These are phyloP conservation scores for Drosophila seclusa DNA, from an alignment of 2,888 invertebrate genomes.

Conservation along the genomic window DNA sequence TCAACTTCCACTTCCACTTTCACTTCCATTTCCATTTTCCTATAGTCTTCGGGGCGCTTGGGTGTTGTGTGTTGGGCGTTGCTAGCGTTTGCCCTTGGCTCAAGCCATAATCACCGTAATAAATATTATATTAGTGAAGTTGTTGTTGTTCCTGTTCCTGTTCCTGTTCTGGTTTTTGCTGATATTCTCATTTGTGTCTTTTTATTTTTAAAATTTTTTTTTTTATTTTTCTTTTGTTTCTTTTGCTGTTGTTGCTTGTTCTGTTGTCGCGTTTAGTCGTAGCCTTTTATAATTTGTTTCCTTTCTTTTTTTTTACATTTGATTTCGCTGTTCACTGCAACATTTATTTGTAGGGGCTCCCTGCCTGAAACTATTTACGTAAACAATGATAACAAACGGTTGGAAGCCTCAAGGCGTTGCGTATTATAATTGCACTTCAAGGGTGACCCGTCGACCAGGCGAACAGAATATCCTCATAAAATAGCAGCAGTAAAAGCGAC, in stretches of 20 bases:
- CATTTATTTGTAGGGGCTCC: conserved; percentile 26
- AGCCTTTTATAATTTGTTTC: conserved; percentile 23
- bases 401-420: conserved; percentile 40
- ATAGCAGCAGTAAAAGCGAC: conserved; percentile 55
- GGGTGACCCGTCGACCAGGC: conserved; percentile 26
- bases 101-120: conserved; percentile 70
- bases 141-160: conserved; percentile 36
- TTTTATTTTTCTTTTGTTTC: background rate
- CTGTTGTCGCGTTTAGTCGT: conserved; percentile 4
- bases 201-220: conserved; percentile 11
- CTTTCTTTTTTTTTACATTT: conserved; percentile 45
- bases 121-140: conserved; percentile 68
- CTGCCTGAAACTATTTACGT: conserved; percentile 49
- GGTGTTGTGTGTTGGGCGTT: conserved; percentile 21
- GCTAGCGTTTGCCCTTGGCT: conserved; percentile 48
- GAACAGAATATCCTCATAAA: conserved; percentile 30
- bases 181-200: conserved; percentile 29
- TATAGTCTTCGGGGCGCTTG: conserved; percentile 25
- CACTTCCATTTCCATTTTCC: conserved; percentile 40
- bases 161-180: conserved; percentile 22
- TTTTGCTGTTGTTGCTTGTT: conserved; percentile 13
- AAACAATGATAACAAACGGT: conserved; percentile 35
- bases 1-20: conserved; percentile 28
- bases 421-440: conserved; percentile 59
- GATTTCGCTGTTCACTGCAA: conserved; percentile 33